phyloP scores from a whole-genome alignment of 2,113 vertebrate species.

The Melanostigma gelatinosum region DNA sequence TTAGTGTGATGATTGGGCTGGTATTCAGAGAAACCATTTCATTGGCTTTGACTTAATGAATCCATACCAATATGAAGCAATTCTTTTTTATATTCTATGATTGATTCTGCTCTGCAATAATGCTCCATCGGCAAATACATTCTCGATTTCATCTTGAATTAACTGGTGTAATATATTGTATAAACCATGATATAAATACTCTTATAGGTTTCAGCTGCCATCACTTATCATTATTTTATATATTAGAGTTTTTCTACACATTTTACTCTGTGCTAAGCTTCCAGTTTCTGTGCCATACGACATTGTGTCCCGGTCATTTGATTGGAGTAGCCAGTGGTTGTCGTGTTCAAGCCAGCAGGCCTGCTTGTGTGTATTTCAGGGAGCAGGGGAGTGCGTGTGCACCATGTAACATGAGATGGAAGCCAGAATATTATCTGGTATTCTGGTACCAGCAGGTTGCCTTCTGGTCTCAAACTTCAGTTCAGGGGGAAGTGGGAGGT shows the following conservation, averaged over 20 bases:
- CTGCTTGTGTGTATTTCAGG: slow-evolving; percentile 70
- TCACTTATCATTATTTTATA: background rate
- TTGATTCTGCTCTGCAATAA: background rate
- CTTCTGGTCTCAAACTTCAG: slow-evolving; percentile 47
- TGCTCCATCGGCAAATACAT: background rate
- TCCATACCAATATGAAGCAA: background rate
- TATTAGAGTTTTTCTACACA: background rate
- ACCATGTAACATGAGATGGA: slow-evolving; percentile 63
- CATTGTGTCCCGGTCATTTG: slow-evolving; percentile 8
- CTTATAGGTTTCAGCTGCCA: background rate
- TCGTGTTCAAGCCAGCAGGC: slow-evolving; percentile 25
- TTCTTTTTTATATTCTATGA: background rate
- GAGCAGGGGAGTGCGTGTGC: slow-evolving; percentile 41
- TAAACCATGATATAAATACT: background rate
- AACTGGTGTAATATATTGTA: slow-evolving; percentile 1
- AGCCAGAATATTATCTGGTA: slow-evolving; percentile 64
- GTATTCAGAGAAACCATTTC: background rate
- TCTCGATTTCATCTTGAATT: background rate
- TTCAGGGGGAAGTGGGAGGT: slow-evolving; percentile 13
- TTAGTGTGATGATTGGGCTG: background rate
- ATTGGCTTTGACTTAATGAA: background rate
- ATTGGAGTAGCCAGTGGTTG: slow-evolving; percentile 22
- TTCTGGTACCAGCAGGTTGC: slow-evolving; percentile 46
- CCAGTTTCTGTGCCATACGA: slow-evolving; percentile 4
- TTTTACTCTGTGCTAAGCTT: background rate